phyloP scores from a whole-genome alignment of 2,888 invertebrate species.

The Cataglyphis cursor region DNA sequence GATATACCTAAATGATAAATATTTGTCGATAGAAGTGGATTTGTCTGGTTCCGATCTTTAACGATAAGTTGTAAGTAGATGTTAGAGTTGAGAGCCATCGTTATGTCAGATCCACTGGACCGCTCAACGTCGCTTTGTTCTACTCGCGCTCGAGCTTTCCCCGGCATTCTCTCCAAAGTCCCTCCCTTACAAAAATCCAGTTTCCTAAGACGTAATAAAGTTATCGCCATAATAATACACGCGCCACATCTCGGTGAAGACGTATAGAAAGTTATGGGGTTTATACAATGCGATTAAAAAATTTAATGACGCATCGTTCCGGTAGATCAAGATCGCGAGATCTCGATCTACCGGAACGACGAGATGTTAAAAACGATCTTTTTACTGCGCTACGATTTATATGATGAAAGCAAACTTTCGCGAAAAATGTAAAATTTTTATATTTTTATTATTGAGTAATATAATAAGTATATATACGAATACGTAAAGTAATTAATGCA shows the following conservation, averaged over 20 bases:
- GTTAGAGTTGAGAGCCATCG: conserved; percentile 24
- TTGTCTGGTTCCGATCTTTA: neutral
- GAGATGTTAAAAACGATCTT: conserved; percentile 53
- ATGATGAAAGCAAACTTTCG: conserved; percentile 18
- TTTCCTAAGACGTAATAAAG: conserved; percentile 43
- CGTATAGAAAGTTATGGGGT: conserved; percentile 44
- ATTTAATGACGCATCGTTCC: conserved; percentile 37
- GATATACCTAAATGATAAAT: neutral
- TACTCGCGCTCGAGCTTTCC: conserved; percentile 23
- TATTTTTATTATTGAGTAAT: neutral
- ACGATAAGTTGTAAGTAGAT: neutral
- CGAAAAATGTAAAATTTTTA: neutral
- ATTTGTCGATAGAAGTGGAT: neutral
- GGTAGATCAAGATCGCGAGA: conserved; percentile 20
- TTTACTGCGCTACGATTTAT: conserved; percentile 43
- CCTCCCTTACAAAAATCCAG: conserved; percentile 37
- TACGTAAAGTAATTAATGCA: neutral
- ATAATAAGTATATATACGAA: neutral
- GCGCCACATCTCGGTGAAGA: neutral
- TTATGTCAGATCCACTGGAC: neutral
- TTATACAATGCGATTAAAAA: conserved; percentile 41
- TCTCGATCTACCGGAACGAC: conserved; percentile 27
- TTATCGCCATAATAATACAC: conserved; percentile 47
- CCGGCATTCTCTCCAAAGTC: conserved; percentile 4
- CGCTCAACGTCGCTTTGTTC: conserved; percentile 44